These are phyloP conservation scores for Tenthredo livida DNA, from an alignment of 2,888 invertebrate genomes.

Conservation along the genomic window DNA sequence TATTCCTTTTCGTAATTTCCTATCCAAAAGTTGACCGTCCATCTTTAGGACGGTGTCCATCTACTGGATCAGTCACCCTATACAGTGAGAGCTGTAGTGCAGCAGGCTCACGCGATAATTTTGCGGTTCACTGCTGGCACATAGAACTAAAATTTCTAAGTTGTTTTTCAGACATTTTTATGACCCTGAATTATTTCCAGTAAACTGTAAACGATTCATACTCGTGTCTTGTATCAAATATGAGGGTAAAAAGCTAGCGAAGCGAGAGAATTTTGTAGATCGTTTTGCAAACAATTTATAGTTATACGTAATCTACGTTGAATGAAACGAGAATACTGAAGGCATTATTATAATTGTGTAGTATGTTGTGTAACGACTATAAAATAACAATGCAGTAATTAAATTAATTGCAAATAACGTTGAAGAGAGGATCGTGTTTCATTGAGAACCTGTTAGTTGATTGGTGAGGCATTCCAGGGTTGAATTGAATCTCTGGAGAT, in stretches of 20 bases:
- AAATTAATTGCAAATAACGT: slow-evolving; percentile 14
- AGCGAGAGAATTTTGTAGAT: neutral
- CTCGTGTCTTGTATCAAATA: neutral
- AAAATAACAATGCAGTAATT: slow-evolving; percentile 25
- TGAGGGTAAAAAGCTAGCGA: neutral
- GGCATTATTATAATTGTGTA: neutral
- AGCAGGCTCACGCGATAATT: neutral
- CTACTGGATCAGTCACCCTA: too few relatives aligned
- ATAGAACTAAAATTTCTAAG: neutral
- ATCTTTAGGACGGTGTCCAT: too few relatives aligned
- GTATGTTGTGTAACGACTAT: neutral
- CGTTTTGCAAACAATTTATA: neutral
- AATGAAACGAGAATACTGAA: neutral
- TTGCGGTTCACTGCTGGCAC: too few relatives aligned
- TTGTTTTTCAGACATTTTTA: neutral
- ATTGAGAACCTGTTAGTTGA: slow-evolving; percentile 46
- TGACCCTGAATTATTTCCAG: neutral
- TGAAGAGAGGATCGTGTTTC: slow-evolving; percentile 24
- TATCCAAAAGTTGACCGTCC: too few relatives aligned
- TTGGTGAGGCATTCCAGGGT: slow-evolving; percentile 41
- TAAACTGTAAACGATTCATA: neutral
- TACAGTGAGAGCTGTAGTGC: neutral
- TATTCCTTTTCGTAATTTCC: too few relatives aligned
- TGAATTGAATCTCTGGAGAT: slow-evolving; percentile 41
- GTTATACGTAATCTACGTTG: neutral